phyloP scores from a whole-genome alignment of 2,113 vertebrate species.

The Xenopus borealis region DNA sequence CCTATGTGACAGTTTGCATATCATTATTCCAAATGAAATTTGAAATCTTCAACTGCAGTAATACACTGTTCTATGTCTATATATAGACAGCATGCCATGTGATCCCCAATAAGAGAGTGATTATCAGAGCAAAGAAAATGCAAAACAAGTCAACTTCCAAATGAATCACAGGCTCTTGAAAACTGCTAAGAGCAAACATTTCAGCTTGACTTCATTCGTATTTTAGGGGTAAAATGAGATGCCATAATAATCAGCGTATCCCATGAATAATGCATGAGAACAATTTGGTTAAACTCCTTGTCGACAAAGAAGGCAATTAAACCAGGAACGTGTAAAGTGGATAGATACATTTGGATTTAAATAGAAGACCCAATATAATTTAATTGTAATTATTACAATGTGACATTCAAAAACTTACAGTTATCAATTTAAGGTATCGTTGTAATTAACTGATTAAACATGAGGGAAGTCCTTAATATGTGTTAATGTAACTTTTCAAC shows the following conservation, averaged over 20 bases:
- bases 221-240: constrained; percentile 42
- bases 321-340: constrained; percentile 33
- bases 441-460: constrained; percentile 22
- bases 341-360: constrained; percentile 29
- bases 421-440: constrained; percentile 17
- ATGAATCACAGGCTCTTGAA: constrained; percentile 34
- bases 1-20: background rate
- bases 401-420: constrained; percentile 22
- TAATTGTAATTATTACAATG: constrained; percentile 39
- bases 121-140: constrained; percentile 41
- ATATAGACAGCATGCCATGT: constrained; percentile 11
- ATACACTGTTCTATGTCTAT: background rate
- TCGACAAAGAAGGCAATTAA: constrained; percentile 42
- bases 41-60: background rate
- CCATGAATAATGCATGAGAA: constrained; percentile 42
- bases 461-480: background rate
- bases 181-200: constrained; percentile 40
- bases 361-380: constrained; percentile 21
- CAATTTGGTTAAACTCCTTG: constrained; percentile 44
- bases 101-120: constrained; percentile 23
- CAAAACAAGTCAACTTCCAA: constrained; percentile 39
- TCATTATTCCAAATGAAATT: background rate
- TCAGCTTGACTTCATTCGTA: constrained; percentile 39
- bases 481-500: background rate
- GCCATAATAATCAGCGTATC: constrained; percentile 41